phyloP scores from a whole-genome alignment of 2,888 invertebrate genomes.

The Amiota minor region DNA sequence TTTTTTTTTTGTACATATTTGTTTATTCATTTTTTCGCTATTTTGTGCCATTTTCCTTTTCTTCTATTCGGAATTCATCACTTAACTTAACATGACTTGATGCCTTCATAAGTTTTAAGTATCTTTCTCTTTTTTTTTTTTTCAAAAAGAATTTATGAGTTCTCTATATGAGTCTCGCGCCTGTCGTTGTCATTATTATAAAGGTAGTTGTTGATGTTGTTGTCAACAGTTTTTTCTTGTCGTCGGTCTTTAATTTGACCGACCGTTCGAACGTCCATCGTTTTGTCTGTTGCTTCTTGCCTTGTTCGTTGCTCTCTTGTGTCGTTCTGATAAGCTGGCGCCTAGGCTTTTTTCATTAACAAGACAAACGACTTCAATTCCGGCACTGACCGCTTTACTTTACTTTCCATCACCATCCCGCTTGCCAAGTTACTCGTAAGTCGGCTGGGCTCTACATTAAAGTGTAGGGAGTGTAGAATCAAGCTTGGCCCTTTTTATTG shows the following conservation, averaged over 20 bases:
- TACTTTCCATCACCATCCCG: background rate
- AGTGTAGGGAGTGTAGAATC: background rate
- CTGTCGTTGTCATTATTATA: slow-evolving; percentile 38
- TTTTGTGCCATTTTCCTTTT: slow-evolving; percentile 1
- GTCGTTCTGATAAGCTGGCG: slow-evolving; percentile 68
- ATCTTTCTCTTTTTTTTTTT: too few relatives aligned
- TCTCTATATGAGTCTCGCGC: background rate
- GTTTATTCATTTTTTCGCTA: background rate
- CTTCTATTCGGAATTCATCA: too few relatives aligned
- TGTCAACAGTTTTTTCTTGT: slow-evolving; percentile 41
- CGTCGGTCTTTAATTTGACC: slow-evolving; percentile 28
- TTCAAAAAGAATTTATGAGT: slow-evolving; percentile 16
- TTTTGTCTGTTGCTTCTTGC: slow-evolving; percentile 48
- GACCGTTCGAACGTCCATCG: background rate
- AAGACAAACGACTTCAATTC: slow-evolving; percentile 57
- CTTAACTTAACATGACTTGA: background rate
- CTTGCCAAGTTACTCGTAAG: too few relatives aligned
- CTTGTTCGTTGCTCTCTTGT: slow-evolving; percentile 51
- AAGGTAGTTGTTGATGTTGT: slow-evolving; percentile 54
- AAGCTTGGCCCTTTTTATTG: background rate
- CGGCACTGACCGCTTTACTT: slow-evolving; percentile 39
- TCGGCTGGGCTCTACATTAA: too few relatives aligned
- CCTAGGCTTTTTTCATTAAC: slow-evolving; percentile 68
- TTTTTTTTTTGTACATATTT: background rate
- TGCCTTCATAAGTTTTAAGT: slow-evolving; percentile 12